phyloP scores from a whole-genome alignment of 2,888 invertebrate genomes.

The Itoplectis maculator region DNA sequence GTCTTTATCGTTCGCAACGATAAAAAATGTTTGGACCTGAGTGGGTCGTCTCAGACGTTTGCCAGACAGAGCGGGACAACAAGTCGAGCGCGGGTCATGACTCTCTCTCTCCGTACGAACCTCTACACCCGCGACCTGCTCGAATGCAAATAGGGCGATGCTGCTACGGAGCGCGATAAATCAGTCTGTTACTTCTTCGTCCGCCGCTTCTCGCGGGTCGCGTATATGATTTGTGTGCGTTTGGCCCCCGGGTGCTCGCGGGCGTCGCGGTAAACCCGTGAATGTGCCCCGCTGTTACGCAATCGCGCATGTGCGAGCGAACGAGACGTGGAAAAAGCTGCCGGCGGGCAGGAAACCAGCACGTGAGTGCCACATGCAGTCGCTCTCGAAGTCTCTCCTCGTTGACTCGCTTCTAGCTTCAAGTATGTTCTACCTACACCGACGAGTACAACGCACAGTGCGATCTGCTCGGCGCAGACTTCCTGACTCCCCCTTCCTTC shows the following conservation, averaged over 20 bases:
- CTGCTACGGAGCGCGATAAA: constrained; percentile 77
- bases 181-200: constrained; percentile 78
- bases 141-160: constrained; percentile 77
- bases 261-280: constrained; percentile 31
- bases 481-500: constrained; percentile 59
- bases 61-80: background rate
- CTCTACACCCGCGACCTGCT: constrained; percentile 41
- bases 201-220: constrained; percentile 76
- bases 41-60: constrained; percentile 20
- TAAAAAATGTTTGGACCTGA: constrained; percentile 2
- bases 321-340: constrained; percentile 82
- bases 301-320: constrained; percentile 79
- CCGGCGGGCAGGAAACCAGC: constrained; percentile 77
- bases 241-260: constrained; percentile 31
- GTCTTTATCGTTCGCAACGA: background rate
- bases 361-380: constrained; percentile 81
- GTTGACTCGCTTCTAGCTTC: constrained; percentile 36
- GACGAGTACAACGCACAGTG: constrained; percentile 47
- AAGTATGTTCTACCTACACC: constrained; percentile 30
- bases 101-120: constrained; percentile 10
- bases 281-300: constrained; percentile 76
- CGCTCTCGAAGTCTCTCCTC: constrained; percentile 51
- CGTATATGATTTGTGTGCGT: constrained; percentile 79
- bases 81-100: constrained; percentile 16
- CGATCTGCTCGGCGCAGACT: constrained; percentile 65